Evolutionary conservation across 1,140 invertebrate genomes (phyloP).

Genomic region (Venturia canescens): DNA sequence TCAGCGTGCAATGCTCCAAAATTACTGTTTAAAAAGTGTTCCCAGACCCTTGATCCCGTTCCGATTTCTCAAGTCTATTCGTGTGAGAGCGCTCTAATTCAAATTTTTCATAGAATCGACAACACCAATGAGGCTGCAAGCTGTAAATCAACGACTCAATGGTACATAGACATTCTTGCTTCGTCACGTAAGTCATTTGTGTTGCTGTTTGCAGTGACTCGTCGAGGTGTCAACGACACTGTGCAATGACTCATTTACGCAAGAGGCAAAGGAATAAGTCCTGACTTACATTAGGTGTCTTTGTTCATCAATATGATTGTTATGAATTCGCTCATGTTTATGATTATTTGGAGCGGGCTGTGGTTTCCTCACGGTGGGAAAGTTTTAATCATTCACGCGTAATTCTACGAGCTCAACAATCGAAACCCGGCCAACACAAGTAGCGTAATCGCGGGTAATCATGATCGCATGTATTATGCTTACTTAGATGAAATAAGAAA

Average conservation of each 20-base stretch:
- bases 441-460: slow-evolving; percentile 35
- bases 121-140: no score
- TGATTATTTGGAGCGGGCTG: not conserved
- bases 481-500: not conserved
- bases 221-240: slow-evolving; percentile 5
- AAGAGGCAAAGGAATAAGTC: slow-evolving; percentile 23
- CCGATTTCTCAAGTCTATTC: no score
- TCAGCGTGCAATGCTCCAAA: no score
- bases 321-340: not conserved
- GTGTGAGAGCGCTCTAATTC: no score
- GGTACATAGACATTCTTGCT: no score
- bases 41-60: no score
- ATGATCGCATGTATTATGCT: slow-evolving; percentile 21
- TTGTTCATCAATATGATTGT: not conserved
- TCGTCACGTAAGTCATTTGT: no score
- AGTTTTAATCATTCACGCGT: slow-evolving; percentile 37
- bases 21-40: no score
- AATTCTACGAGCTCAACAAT: slow-evolving; percentile 36
- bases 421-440: slow-evolving; percentile 5
- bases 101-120: no score
- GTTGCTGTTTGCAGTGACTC: slow-evolving; percentile 14
- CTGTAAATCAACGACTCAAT: no score
- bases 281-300: slow-evolving; percentile 15
- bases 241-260: slow-evolving; percentile 18
- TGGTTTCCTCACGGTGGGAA: slow-evolving; percentile 20